These are phyloP conservation scores for Electrona antarctica DNA, from an alignment of 2,113 vertebrate species.

Conservation along the genomic window DNA sequence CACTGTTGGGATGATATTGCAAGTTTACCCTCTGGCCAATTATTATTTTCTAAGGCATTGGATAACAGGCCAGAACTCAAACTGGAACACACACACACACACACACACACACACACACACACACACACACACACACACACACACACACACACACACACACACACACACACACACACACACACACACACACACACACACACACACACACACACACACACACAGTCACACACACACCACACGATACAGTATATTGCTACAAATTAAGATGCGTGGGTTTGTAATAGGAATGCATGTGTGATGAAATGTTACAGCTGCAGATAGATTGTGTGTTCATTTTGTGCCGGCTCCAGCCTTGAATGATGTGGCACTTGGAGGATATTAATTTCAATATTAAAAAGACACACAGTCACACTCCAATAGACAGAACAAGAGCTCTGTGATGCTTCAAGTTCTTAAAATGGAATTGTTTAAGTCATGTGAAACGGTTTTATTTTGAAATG, in stretches of 20 bases:
- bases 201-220: not conserved
- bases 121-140: not conserved
- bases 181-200: not conserved
- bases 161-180: not conserved
- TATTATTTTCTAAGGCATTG: too few species aligned
- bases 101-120: not conserved
- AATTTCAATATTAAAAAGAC: too few species aligned
- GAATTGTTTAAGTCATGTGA: not conserved
- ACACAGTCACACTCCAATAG: not conserved
- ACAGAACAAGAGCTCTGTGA: conserved; percentile 28
- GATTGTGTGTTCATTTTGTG: conserved; percentile 8
- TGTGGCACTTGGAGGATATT: too few species aligned
- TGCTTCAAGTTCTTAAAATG: conserved; percentile 22
- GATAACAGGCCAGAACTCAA: too few species aligned
- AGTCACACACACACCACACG: too few species aligned
- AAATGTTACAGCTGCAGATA: not conserved
- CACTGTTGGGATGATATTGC: too few species aligned
- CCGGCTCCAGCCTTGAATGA: not conserved
- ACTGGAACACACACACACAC: too few species aligned
- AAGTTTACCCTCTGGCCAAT: too few species aligned
- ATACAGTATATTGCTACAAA: not conserved
- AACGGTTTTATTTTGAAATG: too few species aligned
- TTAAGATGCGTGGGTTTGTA: not conserved
- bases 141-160: conserved; percentile 7
- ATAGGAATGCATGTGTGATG: not conserved